Conservation (phyloP, 2,888 invertebrate genomes). For the Catonia carolina region DNA sequence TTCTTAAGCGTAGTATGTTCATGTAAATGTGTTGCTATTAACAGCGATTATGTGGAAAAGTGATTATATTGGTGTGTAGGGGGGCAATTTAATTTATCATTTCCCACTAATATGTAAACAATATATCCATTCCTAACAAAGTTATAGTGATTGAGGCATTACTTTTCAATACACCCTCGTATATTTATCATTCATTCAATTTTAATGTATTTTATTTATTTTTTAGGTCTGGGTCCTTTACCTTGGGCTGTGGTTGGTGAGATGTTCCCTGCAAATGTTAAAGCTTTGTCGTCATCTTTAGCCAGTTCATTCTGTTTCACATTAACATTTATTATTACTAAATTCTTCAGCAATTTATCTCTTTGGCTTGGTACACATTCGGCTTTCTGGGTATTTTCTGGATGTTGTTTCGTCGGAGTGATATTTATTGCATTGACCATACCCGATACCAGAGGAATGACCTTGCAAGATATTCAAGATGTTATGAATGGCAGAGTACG, state of each 20-base stretch:
- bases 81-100: too few species aligned
- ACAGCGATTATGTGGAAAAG: too few species aligned
- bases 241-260: conserved; percentile 5
- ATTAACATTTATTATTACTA: neutral
- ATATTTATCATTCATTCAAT: too few species aligned
- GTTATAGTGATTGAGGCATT: too few species aligned
- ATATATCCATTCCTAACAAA: too few species aligned
- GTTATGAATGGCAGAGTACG: neutral
- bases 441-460: conserved; percentile 14
- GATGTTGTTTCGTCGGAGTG: neutral
- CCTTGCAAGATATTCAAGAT: conserved; percentile 6
- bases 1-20: too few species aligned
- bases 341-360: neutral
- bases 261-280: conserved; percentile 4
- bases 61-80: too few species aligned
- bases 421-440: conserved; percentile 3
- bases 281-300: conserved; percentile 1
- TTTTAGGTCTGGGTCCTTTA: neutral
- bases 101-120: too few species aligned
- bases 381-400: neutral
- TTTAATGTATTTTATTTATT: too few species aligned
- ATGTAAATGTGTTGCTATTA: too few species aligned
- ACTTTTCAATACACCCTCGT: too few species aligned
- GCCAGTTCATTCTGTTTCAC: conserved; percentile 5
- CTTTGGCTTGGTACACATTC: neutral